Evolutionary conservation across 1,140 invertebrate species (phyloP).

Genomic region (Meloidogyne hapla): DNA sequence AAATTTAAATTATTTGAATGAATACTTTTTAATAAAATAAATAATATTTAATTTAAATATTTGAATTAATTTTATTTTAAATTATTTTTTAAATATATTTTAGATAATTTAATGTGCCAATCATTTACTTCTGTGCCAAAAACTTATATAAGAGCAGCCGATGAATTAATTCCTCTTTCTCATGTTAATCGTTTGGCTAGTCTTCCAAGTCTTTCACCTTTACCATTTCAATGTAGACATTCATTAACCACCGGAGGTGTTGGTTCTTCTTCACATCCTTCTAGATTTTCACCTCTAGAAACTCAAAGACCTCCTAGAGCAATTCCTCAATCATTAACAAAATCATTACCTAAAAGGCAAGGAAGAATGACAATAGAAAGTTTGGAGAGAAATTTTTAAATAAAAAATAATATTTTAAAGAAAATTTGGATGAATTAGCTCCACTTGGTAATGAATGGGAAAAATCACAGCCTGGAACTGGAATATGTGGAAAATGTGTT

Average conservation of each 20-base stretch:
- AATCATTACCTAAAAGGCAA: conserved; percentile 2
- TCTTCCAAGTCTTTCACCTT: conserved; percentile 7
- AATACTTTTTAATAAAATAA: too few species aligned
- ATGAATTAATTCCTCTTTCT: conserved; percentile 22
- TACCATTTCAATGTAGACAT: background rate
- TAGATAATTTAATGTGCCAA: conserved; percentile 20
- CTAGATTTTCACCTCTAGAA: background rate
- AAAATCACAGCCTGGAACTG: conserved; percentile 12
- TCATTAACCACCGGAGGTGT: background rate
- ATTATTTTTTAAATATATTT: background rate
- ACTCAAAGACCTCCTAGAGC: conserved; percentile 12
- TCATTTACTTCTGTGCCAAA: conserved; percentile 25
- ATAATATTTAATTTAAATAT: too few species aligned
- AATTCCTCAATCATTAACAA: background rate
- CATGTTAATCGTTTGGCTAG: background rate
- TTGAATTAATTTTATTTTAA: too few species aligned
- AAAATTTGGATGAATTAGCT: conserved; percentile 22
- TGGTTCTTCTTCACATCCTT: background rate
- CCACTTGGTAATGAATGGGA: background rate
- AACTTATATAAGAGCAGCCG: conserved; percentile 14
- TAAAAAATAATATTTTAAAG: background rate
- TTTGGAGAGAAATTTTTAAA: background rate
- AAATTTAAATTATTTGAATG: too few species aligned
- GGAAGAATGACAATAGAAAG: background rate
- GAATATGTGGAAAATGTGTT: conserved; percentile 49